A percentile compares a stretch with the other conserved stretches of the same genome.
Conservation (phyloP, 2,888 invertebrate genomes). For the Callinectes sapidus region DNA sequence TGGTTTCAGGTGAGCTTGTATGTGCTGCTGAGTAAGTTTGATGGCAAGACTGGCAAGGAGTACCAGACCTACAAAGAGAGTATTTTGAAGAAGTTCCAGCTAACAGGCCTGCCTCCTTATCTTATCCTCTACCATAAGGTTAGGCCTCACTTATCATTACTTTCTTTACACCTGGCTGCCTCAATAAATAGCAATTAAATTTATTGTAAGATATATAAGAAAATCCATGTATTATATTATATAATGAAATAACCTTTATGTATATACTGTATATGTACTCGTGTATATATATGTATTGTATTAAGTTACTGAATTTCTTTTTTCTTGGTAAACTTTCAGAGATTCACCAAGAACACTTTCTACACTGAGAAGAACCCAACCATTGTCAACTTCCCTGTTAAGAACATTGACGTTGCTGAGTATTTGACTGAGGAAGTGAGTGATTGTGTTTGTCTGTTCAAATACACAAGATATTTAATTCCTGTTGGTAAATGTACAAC, state of each 20-base stretch:
- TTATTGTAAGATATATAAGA: not conserved
- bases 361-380: constrained; percentile 99
- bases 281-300: too few relatives aligned
- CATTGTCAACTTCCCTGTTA: constrained; percentile 99
- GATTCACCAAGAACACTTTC: constrained; percentile 99
- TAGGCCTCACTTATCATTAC: not conserved
- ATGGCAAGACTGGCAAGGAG: constrained; percentile 95
- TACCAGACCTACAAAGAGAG: constrained; percentile 99
- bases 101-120: constrained; percentile 93
- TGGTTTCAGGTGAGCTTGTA: constrained; percentile 90
- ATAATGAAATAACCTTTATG: too few relatives aligned
- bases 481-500: too few relatives aligned
- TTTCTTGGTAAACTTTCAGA: constrained; percentile 75
- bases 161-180: too few relatives aligned
- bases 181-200: too few relatives aligned
- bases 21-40: constrained; percentile 95
- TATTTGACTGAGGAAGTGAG: constrained; percentile 72
- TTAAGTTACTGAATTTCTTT: too few relatives aligned
- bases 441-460: not conserved
- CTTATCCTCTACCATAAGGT: constrained; percentile 94
- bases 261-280: too few relatives aligned
- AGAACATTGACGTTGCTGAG: constrained; percentile 82
- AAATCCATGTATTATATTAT: too few relatives aligned
- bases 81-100: constrained; percentile 96
- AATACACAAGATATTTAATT: too few relatives aligned